These are phyloP conservation scores for Geotrupes spiniger DNA, from an alignment of 2,888 invertebrate species.

Conservation along the genomic window DNA sequence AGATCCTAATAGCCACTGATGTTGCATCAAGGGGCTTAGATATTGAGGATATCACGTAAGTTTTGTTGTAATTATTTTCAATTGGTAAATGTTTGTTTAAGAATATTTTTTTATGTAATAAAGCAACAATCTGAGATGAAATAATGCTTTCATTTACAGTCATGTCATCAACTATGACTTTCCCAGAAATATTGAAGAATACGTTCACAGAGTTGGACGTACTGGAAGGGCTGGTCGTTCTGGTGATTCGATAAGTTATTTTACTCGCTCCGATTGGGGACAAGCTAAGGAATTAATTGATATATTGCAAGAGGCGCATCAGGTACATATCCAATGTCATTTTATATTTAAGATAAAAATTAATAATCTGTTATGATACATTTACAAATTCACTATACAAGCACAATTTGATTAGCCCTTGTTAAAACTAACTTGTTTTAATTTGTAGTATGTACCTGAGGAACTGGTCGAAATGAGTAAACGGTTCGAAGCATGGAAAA, in stretches of 20 bases:
- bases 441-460: constrained; percentile 66
- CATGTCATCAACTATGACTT: constrained; percentile 92
- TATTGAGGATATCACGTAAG: constrained; percentile 78
- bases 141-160: constrained; percentile 41
- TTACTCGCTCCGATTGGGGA: constrained; percentile 79
- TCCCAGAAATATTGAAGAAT: constrained; percentile 92
- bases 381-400: too few species aligned
- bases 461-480: constrained; percentile 74
- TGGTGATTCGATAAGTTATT: constrained; percentile 79
- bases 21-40: constrained; percentile 94
- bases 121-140: too few species aligned
- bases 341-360: constrained; percentile 23
- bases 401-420: too few species aligned
- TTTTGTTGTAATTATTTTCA: background rate
- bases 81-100: too few species aligned
- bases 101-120: background rate
- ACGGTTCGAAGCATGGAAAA: constrained; percentile 67
- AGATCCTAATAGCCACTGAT: constrained; percentile 90
- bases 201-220: constrained; percentile 93
- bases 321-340: too few species aligned
- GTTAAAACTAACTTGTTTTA: background rate
- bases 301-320: constrained; percentile 84
- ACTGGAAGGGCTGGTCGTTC: constrained; percentile 89
- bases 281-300: constrained; percentile 78
- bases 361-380: background rate